Percentiles rank a stretch among this genome's conserved stretches.
Conservation (phyloP, 2,113 vertebrate species). For the Macquaria ambigua region DNA sequence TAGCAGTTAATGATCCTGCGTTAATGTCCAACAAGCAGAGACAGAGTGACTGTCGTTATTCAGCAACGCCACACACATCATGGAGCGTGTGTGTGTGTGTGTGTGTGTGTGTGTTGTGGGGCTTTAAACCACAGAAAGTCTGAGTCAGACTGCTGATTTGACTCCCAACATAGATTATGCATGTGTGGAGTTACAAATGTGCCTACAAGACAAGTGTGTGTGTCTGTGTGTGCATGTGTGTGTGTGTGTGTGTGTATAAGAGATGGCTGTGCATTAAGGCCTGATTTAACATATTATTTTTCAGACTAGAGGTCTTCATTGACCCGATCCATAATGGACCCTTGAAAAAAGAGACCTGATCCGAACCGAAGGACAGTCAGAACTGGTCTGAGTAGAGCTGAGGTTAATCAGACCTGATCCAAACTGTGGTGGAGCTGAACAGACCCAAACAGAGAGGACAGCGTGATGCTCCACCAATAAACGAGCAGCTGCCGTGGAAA, state of each 20-base stretch:
- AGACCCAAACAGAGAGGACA: neutral
- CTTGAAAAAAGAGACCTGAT: neutral
- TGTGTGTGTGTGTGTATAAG: neutral
- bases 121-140: slow-evolving; percentile 55
- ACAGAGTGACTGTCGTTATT: slow-evolving; percentile 34
- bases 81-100: slow-evolving; percentile 12
- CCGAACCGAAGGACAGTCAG: neutral
- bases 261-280: slow-evolving; percentile 11
- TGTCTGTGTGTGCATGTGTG: neutral
- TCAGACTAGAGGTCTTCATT: neutral
- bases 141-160: slow-evolving; percentile 61
- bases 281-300: slow-evolving; percentile 2
- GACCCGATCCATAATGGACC: neutral
- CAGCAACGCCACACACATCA: slow-evolving; percentile 23
- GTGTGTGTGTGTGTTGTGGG: neutral
- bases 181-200: slow-evolving; percentile 16
- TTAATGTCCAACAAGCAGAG: slow-evolving; percentile 40
- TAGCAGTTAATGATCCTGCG: slow-evolving; percentile 48
- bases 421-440: neutral
- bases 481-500: neutral
- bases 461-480: neutral
- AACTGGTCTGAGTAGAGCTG: neutral
- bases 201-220: neutral
- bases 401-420: neutral
- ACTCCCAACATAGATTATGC: slow-evolving; percentile 16